A percentile compares a stretch with the other conserved stretches of the same genome.
phyloP scores from a whole-genome alignment of 1,140 invertebrate genomes.

The Drosophila watanabei region DNA sequence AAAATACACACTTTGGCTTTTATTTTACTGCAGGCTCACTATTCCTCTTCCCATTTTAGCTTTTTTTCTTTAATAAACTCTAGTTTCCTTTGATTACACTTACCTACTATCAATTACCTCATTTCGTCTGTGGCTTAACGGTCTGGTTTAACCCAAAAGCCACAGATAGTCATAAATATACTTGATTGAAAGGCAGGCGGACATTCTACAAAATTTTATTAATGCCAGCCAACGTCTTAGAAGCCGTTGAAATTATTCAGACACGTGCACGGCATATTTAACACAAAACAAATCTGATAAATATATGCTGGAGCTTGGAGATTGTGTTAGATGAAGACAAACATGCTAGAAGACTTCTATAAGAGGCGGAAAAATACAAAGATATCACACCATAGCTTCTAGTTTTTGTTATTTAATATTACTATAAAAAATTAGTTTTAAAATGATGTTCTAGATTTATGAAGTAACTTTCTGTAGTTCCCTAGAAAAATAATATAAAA shows the following conservation, averaged over 20 bases:
- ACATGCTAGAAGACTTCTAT: constrained; percentile 19
- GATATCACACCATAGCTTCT: neutral
- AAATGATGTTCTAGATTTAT: neutral
- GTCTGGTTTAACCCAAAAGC: constrained; percentile 63
- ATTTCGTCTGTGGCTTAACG: constrained; percentile 14
- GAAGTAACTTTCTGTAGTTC: neutral
- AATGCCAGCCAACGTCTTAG: constrained; percentile 58
- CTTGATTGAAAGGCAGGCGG: constrained; percentile 34
- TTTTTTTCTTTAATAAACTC: neutral
- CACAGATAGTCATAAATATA: constrained; percentile 50
- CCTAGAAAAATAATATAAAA: neutral
- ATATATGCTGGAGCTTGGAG: constrained; percentile 10
- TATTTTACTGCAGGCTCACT: constrained; percentile 1
- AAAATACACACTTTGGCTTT: neutral
- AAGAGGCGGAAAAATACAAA: constrained; percentile 2
- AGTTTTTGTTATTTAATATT: neutral
- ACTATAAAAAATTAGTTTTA: neutral
- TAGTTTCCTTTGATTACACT: neutral
- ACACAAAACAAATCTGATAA: constrained; percentile 35
- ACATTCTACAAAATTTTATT: constrained; percentile 45
- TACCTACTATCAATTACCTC: constrained; percentile 2
- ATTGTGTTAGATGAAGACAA: constrained; percentile 42
- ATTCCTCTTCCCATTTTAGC: neutral
- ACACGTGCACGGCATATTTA: constrained; percentile 57
- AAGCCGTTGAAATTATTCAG: constrained; percentile 68